Percentiles rank a stretch among this genome's conserved stretches.
Evolutionary conservation across 2,113 vertebrate genomes (phyloP).

Genomic region (Chlamydotis undulata): DNA sequence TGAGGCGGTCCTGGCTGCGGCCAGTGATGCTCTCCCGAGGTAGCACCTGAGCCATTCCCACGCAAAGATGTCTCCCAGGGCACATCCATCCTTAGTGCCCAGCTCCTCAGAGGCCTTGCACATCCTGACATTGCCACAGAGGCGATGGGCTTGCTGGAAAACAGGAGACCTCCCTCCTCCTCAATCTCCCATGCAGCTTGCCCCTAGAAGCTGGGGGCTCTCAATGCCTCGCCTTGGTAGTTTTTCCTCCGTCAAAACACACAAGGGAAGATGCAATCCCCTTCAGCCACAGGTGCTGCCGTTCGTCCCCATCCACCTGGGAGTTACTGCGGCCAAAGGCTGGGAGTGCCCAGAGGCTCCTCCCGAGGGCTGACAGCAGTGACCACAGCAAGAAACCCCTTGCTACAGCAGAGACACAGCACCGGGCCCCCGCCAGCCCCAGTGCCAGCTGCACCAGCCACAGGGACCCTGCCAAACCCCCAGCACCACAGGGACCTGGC

Average conservation of each 20-base stretch:
- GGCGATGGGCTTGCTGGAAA: neutral
- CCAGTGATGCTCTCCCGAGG: rapidly evolving
- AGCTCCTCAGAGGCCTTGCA: neutral
- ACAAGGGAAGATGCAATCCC: neutral
- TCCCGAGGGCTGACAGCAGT: neutral
- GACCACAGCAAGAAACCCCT: neutral
- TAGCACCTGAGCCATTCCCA: rapidly evolving
- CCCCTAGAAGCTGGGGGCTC: neutral
- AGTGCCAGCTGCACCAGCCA: neutral
- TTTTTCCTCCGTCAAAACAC: rapidly evolving
- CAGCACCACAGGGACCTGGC: neutral
- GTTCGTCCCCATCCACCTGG: neutral
- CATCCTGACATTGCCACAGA: neutral
- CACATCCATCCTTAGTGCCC: too few relatives aligned
- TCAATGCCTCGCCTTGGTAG: rapidly evolving
- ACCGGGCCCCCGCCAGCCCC: neutral
- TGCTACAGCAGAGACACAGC: rapidly evolving
- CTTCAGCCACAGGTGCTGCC: neutral
- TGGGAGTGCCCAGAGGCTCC: neutral
- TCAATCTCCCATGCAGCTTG: neutral
- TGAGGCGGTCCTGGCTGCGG: rapidly evolving
- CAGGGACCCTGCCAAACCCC: neutral
- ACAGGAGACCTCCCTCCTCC: neutral
- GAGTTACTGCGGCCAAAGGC: neutral
- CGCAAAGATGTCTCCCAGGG: neutral